These are phyloP conservation scores for Coracopsis vasa DNA, from an alignment of 2,113 vertebrate genomes.

Conservation along the genomic window DNA sequence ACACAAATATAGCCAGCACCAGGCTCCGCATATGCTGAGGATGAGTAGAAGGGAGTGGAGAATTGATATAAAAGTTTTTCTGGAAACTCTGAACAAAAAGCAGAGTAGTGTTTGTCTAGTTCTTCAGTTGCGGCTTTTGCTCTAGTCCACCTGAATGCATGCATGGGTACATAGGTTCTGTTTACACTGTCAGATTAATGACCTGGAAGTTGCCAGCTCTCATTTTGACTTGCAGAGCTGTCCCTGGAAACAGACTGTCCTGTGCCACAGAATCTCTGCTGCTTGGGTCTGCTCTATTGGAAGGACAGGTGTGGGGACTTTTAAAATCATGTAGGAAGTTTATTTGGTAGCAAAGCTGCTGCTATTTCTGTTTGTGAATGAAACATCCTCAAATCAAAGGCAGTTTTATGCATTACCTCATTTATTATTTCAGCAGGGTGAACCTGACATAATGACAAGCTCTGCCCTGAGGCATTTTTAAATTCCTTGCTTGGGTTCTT, in stretches of 20 bases:
- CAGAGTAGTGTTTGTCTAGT: neutral
- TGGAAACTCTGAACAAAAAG: neutral
- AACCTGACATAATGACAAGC: neutral
- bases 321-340: neutral
- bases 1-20: neutral
- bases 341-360: neutral
- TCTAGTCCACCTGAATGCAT: neutral
- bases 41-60: neutral
- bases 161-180: neutral
- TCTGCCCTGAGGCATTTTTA: slow-evolving; percentile 9
- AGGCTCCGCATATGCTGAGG: neutral
- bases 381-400: neutral
- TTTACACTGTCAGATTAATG: neutral
- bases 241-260: neutral
- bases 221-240: neutral
- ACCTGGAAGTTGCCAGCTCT: neutral
- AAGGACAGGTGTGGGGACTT: neutral
- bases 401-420: neutral
- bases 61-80: neutral
- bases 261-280: neutral
- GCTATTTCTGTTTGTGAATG: slow-evolving; percentile 7
- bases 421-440: slow-evolving; percentile 9
- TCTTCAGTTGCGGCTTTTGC: neutral
- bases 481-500: neutral
- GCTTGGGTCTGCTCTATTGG: neutral